These are phyloP conservation scores for Dendroctonus ponderosae DNA, from an alignment of 1,140 invertebrate genomes.

Conservation along the genomic window DNA sequence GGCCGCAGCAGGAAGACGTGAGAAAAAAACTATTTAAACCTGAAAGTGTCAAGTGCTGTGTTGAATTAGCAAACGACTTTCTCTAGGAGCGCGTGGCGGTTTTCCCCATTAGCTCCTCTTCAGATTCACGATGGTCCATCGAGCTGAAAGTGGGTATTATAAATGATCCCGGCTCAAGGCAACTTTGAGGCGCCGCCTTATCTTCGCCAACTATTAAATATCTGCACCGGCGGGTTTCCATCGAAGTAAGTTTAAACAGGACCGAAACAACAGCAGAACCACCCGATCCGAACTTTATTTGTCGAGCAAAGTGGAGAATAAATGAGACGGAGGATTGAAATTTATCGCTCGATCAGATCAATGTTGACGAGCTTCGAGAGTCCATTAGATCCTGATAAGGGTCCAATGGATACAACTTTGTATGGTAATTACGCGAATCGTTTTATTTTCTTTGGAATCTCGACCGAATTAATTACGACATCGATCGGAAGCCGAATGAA, in stretches of 20 bases:
- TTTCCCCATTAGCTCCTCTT: constrained; percentile 13
- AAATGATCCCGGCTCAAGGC: constrained; percentile 9
- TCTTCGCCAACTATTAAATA: constrained; percentile 14
- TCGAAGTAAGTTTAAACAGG: constrained; percentile 16
- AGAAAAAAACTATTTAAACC: too few relatives aligned
- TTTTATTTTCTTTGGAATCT: too few relatives aligned
- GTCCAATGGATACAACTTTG: too few relatives aligned
- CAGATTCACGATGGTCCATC: neutral
- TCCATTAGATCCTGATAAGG: too few relatives aligned
- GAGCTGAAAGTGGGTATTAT: constrained; percentile 17
- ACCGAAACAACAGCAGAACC: constrained; percentile 9
- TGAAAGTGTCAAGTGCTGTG: too few relatives aligned
- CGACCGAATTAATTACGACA: too few relatives aligned
- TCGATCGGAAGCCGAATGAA: too few relatives aligned
- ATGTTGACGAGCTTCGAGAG: too few relatives aligned
- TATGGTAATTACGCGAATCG: too few relatives aligned
- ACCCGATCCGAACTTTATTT: constrained; percentile 13
- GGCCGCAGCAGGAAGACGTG: too few relatives aligned
- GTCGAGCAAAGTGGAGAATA: constrained; percentile 9
- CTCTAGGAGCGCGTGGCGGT: neutral
- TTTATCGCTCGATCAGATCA: neutral
- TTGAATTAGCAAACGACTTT: too few relatives aligned
- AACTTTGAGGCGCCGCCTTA: constrained; percentile 7
- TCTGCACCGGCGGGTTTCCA: constrained; percentile 5
- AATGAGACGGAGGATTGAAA: constrained; percentile 9